These are phyloP conservation scores for Synanthedon formicaeformis DNA, from an alignment of 2,888 invertebrate genomes.

Conservation along the genomic window DNA sequence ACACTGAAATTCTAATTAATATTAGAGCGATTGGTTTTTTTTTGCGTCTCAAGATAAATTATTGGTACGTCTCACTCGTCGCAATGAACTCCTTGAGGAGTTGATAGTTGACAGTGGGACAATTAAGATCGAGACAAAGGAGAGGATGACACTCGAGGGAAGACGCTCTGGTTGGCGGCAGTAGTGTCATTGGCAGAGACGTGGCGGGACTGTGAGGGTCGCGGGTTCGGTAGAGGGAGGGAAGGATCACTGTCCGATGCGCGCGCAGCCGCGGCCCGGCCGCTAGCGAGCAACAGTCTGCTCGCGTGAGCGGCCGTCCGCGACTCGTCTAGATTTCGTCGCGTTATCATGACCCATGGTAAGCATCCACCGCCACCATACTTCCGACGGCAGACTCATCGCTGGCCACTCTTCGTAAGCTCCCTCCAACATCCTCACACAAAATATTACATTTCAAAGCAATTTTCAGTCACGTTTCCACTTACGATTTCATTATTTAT, in stretches of 20 bases:
- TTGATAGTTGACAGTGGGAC: constrained; percentile 29
- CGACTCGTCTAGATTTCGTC: constrained; percentile 35
- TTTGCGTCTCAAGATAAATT: not conserved
- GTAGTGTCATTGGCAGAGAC: constrained; percentile 6
- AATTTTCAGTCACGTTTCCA: constrained; percentile 48
- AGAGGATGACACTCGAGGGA: constrained; percentile 28
- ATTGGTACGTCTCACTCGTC: not conserved
- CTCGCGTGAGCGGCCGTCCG: constrained; percentile 54
- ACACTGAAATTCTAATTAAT: not conserved
- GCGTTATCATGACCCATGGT: constrained; percentile 58
- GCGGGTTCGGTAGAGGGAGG: not conserved
- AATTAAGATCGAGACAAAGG: constrained; percentile 45
- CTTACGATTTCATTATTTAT: constrained; percentile 46
- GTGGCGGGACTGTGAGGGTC: constrained; percentile 21
- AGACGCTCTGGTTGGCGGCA: not conserved
- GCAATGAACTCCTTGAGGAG: constrained; percentile 1
- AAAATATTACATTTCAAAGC: constrained; percentile 8
- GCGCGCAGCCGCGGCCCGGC: constrained; percentile 52
- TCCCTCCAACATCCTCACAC: constrained; percentile 1
- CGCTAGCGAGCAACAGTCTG: constrained; percentile 59
- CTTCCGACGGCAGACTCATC: constrained; percentile 14
- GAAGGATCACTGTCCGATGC: constrained; percentile 26
- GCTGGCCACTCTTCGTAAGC: constrained; percentile 4
- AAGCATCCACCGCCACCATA: constrained; percentile 33
- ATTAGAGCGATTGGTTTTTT: not conserved